Percentiles rank a stretch among this genome's conserved stretches.
Conservation (phyloP, 2,797 vertebrate genomes). For the Scleropages formosus region DNA sequence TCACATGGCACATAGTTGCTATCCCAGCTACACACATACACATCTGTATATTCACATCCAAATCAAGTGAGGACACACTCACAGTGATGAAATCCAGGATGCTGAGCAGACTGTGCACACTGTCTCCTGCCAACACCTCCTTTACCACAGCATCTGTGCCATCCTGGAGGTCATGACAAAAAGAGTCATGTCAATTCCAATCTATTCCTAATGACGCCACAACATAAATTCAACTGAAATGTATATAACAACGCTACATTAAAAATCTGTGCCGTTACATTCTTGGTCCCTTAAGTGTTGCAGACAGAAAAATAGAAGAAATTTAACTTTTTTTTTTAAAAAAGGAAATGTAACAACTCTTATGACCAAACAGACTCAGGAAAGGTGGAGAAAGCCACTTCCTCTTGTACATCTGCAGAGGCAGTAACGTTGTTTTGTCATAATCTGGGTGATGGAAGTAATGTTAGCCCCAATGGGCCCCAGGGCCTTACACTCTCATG, state of each 20-base stretch:
- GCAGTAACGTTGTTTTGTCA: not conserved
- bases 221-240: not conserved
- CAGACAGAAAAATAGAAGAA: no score
- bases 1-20: not conserved
- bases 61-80: slow-evolving; percentile 52
- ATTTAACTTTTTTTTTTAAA: no score
- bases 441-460: not conserved
- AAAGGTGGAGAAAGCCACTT: not conserved
- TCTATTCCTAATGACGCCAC: not conserved
- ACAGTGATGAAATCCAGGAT: slow-evolving; percentile 95
- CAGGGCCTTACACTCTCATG: slow-evolving; percentile 72
- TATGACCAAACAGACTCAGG: not conserved
- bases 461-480: not conserved
- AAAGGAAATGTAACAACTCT: no score
- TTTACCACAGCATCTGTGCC: slow-evolving; percentile 88
- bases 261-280: not conserved
- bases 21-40: not conserved
- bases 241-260: not conserved
- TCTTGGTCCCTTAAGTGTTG: no score
- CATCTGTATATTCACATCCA: not conserved
- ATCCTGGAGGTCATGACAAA: slow-evolving; percentile 67
- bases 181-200: slow-evolving; percentile 21
- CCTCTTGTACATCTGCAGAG: not conserved
- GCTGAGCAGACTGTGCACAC: slow-evolving; percentile 94
- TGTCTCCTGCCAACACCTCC: slow-evolving; percentile 90